Evolutionary conservation across 1,140 invertebrate genomes (phyloP).

Genomic region (Brachionus calyciflorus): DNA sequence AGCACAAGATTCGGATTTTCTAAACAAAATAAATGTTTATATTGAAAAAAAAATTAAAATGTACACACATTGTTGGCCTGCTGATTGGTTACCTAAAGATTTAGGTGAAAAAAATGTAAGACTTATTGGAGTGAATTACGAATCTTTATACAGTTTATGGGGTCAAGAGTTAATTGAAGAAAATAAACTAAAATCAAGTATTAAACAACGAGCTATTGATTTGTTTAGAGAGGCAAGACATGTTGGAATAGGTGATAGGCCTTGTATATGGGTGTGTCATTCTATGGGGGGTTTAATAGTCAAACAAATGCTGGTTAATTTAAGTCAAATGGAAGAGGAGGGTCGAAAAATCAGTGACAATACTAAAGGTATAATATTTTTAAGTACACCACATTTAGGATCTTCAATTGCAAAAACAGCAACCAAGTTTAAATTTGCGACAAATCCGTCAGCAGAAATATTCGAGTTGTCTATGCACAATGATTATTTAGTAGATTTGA

Average conservation of each 20-base stretch:
- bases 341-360: neutral
- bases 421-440: conserved; percentile 36
- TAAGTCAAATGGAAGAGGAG: neutral
- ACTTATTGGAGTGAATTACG: conserved; percentile 34
- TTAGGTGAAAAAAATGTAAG: neutral
- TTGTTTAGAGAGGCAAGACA: conserved; percentile 1
- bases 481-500: conserved; percentile 22
- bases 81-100: conserved; percentile 26
- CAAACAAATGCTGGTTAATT: conserved; percentile 30
- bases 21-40: conserved; percentile 9
- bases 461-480: conserved; percentile 1
- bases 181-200: neutral
- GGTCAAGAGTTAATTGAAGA: conserved; percentile 36
- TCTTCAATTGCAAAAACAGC: conserved; percentile 28
- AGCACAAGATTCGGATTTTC: neutral
- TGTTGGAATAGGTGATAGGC: conserved; percentile 14
- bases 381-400: conserved; percentile 14
- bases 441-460: neutral
- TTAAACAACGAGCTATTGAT: conserved; percentile 37
- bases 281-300: conserved; percentile 46
- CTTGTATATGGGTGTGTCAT: conserved; percentile 41
- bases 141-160: conserved; percentile 30
- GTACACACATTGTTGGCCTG: conserved; percentile 15
- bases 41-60: conserved; percentile 22
- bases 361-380: conserved; percentile 25